A percentile compares a stretch with the other conserved stretches of the same genome.
Conservation (phyloP, 1,140 invertebrate genomes). For the Diuraphis noxia region DNA sequence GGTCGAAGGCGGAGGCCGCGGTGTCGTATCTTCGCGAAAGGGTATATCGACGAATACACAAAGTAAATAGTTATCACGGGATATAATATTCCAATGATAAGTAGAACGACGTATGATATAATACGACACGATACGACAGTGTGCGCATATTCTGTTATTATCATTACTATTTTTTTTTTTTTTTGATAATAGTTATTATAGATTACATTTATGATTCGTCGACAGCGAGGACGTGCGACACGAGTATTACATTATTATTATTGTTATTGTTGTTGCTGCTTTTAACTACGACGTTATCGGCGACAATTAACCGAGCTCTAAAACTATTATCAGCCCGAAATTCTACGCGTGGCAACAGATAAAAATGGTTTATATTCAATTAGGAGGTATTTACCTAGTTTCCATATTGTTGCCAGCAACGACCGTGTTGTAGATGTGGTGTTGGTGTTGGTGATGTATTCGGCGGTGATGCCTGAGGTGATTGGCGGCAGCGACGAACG, state of each 20-base stretch:
- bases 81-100: neutral
- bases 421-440: slow-evolving; percentile 21
- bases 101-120: neutral
- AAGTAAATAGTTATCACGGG: neutral
- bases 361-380: neutral
- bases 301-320: neutral
- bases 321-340: neutral
- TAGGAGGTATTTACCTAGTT: slow-evolving; percentile 39
- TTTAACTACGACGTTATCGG: neutral
- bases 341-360: neutral
- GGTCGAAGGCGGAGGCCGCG: neutral
- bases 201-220: neutral
- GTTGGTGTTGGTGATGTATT: neutral
- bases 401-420: slow-evolving; percentile 11
- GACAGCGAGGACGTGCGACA: neutral
- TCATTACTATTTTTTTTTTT: neutral
- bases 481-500: slow-evolving; percentile 28
- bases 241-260: neutral
- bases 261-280: neutral
- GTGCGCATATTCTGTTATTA: neutral
- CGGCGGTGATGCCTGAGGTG: slow-evolving; percentile 16
- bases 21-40: neutral
- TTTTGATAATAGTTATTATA: neutral
- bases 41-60: neutral
- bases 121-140: neutral